These are phyloP conservation scores for Orthosia gracilis DNA, from an alignment of 2,888 invertebrate genomes.

Conservation along the genomic window DNA sequence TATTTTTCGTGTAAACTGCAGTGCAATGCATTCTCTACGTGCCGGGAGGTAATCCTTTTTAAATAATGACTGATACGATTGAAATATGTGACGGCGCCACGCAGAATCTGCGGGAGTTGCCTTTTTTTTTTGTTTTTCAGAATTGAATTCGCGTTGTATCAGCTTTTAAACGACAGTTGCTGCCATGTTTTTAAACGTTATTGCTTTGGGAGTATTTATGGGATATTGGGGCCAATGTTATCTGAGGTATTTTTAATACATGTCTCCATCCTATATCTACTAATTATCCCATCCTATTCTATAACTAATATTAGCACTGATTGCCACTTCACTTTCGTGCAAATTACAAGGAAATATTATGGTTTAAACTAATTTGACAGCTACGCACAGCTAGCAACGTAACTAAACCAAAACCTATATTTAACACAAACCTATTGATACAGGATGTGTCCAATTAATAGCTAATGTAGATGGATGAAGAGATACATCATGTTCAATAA, in stretches of 20 bases:
- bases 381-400: not conserved
- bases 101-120: conserved; percentile 2
- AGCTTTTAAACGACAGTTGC: conserved; percentile 10
- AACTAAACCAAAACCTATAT: not conserved
- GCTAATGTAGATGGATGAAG: conserved; percentile 59
- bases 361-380: not conserved
- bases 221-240: not conserved
- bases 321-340: too few species aligned
- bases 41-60: conserved; percentile 49
- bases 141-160: conserved; percentile 31
- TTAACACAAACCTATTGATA: conserved; percentile 28
- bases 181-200: not conserved
- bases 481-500: conserved; percentile 61
- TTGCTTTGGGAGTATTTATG: not conserved
- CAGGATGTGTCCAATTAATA: conserved; percentile 52
- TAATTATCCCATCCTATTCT: too few species aligned
- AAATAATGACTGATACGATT: conserved; percentile 61
- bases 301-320: too few species aligned
- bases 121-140: conserved; percentile 2
- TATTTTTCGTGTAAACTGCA: conserved; percentile 67
- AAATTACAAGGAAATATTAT: too few species aligned
- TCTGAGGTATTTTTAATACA: not conserved
- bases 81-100: conserved; percentile 53
- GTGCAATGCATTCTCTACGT: conserved; percentile 38
- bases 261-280: not conserved